Evolutionary conservation across 2,888 invertebrate species (phyloP), one percentile per base, ranked within the genome.

Genomic region (Drosophila phalerata): DNA sequence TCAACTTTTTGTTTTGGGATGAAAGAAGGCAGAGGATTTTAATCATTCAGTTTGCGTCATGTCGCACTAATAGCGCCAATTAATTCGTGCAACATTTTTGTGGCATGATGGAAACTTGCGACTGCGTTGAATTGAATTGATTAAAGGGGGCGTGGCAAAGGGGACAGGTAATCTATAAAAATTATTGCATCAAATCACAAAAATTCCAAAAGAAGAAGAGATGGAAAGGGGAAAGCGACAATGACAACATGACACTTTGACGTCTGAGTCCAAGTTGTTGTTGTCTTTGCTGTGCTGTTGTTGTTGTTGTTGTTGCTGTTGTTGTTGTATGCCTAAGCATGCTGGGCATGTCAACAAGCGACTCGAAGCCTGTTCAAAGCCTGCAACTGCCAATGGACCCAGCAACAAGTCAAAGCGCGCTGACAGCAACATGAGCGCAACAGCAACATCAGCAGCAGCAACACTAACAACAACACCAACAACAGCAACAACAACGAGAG

Each of bases 261-360:
- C 80, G 85, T 84, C 85, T 77, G 73, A 79, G 73, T 77, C 55
- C 58, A 51, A 56, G 42, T 45, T 32, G 60, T 25, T 51, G 60
- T 17, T 22, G 28, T 1, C 10, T 30, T 8, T 51, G 60, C 1
- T 30, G 25, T 51, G 61, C 10, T 47, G 34, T 1, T 17, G 34
- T 11, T 25, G 61, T 6, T 17, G 61, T 5, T 38, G 47, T 0
- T 53, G 61, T 47, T 38, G 62, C 15, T 48, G 32, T 15, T 48
- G 49, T 40, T 66, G 62, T 69, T 79, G 83, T 80, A 72, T 81
- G 88, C 80, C 79, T 80, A 81, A 89, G 88, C 89, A 90, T 85
- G 90, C 89, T 88, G 89, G 85, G 89, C 90, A 89, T 90, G 91
- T 90, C 86, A 90, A 87, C 86, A 85, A 79, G 79, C 62, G 57